These are phyloP conservation scores for Sphaerodactylus townsendi DNA, from an alignment of 2,113 vertebrate genomes.

Conservation along the genomic window DNA sequence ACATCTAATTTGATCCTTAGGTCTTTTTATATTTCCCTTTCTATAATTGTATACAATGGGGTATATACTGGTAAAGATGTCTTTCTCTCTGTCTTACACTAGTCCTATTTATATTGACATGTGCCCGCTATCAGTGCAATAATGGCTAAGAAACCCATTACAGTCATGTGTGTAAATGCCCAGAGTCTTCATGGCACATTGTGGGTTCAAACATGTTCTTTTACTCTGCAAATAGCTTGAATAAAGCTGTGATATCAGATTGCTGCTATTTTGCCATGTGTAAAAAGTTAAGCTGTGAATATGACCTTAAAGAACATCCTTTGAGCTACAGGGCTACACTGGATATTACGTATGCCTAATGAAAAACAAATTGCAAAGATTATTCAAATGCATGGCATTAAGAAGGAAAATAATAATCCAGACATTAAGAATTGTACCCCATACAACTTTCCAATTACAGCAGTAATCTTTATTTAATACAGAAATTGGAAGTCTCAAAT, in stretches of 20 bases:
- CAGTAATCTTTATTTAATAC: neutral
- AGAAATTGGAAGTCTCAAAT: neutral
- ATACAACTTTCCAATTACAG: slow-evolving; percentile 2
- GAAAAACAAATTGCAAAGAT: neutral
- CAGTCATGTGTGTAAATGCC: neutral
- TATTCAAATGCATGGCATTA: slow-evolving; percentile 20
- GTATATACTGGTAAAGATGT: neutral
- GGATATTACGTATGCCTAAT: slow-evolving; percentile 15
- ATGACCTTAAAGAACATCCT: neutral
- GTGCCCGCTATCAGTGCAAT: neutral
- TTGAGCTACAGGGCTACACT: neutral
- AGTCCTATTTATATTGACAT: too few relatives aligned
- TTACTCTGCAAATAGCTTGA: neutral
- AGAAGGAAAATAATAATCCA: slow-evolving; percentile 16
- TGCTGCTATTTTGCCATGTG: neutral
- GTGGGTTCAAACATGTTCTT: too few relatives aligned
- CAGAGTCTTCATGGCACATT: neutral
- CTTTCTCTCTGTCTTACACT: too few relatives aligned
- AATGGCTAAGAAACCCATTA: neutral
- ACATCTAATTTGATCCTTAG: neutral
- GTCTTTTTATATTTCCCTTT: neutral
- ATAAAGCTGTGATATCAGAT: neutral
- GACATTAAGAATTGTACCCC: slow-evolving; percentile 28
- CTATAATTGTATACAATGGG: neutral
- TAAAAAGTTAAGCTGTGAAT: slow-evolving; percentile 6